Conservation (phyloP, 2,888 invertebrate species). For the Sinohyriopsis cumingii region DNA sequence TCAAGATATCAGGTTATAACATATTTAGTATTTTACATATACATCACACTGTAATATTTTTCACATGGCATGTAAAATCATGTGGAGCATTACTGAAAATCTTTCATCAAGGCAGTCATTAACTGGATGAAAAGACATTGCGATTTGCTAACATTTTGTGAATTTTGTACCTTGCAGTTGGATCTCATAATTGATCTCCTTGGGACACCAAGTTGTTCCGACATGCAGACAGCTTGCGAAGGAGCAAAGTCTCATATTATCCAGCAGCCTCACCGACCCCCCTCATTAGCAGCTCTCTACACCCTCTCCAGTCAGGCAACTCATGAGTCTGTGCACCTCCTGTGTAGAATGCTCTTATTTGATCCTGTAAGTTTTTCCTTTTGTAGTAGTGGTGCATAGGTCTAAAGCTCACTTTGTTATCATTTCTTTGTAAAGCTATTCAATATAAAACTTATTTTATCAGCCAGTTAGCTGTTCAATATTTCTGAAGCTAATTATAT, state of each 20-base stretch:
- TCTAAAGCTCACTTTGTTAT: neutral
- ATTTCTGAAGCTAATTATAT: neutral
- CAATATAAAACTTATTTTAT: neutral
- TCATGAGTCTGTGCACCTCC: conserved; percentile 97
- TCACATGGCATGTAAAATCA: too few species aligned
- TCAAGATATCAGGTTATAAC: too few species aligned
- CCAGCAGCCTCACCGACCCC: conserved; percentile 77
- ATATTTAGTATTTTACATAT: too few species aligned
- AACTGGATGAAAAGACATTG: too few species aligned
- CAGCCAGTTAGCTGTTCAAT: neutral
- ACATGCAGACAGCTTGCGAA: conserved; percentile 98
- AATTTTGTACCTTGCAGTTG: conserved; percentile 77
- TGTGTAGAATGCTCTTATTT: conserved; percentile 97
- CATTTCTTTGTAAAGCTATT: neutral
- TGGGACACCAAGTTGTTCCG: conserved; percentile 95
- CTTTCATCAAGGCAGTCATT: too few species aligned
- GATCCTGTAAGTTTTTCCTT: conserved; percentile 84
- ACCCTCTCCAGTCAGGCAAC: conserved; percentile 94
- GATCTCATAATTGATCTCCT: conserved; percentile 97
- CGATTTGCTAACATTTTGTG: neutral
- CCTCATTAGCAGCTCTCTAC: conserved; percentile 79
- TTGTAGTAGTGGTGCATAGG: neutral
- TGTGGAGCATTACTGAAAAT: too few species aligned
- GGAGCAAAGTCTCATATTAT: conserved; percentile 89
- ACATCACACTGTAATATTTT: too few species aligned